phyloP scores from a whole-genome alignment of 2,888 invertebrate species.

The Rhimphoctona megacephalus region DNA sequence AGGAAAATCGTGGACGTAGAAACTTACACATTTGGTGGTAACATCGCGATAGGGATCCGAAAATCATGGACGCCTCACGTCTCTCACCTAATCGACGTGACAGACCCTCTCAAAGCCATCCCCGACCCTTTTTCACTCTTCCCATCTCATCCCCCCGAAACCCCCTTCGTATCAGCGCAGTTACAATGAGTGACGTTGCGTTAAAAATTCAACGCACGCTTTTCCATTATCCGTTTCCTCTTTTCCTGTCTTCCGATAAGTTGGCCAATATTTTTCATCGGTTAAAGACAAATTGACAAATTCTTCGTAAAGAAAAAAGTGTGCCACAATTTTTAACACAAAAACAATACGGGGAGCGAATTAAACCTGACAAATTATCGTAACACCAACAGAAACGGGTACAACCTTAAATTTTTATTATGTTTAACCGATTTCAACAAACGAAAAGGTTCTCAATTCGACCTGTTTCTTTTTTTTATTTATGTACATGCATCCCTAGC shows the following conservation, averaged over 20 bases:
- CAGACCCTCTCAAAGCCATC: conserved; percentile 68
- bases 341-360: too few relatives aligned
- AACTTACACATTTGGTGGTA: neutral
- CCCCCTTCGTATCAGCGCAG: conserved; percentile 76
- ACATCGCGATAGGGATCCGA: conserved; percentile 21
- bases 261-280: neutral
- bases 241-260: conserved; percentile 15
- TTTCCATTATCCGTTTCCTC: conserved; percentile 43
- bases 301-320: neutral
- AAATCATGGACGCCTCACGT: conserved; percentile 63
- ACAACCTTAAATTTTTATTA: too few relatives aligned
- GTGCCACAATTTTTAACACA: neutral
- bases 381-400: too few relatives aligned
- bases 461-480: too few relatives aligned
- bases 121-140: conserved; percentile 21
- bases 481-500: too few relatives aligned
- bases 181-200: conserved; percentile 79
- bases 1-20: neutral
- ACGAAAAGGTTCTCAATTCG: too few relatives aligned
- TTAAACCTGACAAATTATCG: too few relatives aligned
- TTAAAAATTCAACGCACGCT: conserved; percentile 76
- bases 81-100: conserved; percentile 79
- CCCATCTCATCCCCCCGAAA: neutral
- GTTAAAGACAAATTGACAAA: neutral
- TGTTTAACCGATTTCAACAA: too few relatives aligned